phyloP scores from a whole-genome alignment of 2,113 vertebrate genomes.

The Urocitellus parryii region DNA sequence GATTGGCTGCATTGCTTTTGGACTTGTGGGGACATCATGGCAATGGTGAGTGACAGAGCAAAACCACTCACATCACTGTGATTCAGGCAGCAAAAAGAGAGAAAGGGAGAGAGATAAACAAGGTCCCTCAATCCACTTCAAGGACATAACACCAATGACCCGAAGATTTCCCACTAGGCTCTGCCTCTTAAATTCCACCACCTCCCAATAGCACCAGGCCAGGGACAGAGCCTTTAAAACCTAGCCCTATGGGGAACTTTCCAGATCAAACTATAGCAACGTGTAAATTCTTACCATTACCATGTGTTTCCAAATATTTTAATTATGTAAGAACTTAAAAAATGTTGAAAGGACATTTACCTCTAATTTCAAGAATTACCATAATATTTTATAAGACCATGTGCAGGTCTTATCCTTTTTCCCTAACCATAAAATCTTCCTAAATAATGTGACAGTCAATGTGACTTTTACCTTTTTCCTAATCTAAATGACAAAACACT shows the following conservation, averaged over 20 bases:
- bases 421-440: not conserved
- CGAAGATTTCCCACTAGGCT: not conserved
- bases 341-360: not conserved
- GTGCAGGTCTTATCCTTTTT: not conserved
- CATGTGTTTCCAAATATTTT: not conserved
- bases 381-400: not conserved
- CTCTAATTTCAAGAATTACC: not conserved
- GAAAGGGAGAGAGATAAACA: not conserved
- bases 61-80: no score
- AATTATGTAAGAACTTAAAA: constrained; percentile 41
- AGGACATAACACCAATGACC: no score
- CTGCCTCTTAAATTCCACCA: not conserved
- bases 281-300: not conserved
- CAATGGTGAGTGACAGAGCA: no score
- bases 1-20: not conserved
- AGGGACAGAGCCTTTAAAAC: not conserved
- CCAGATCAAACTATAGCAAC: not conserved
- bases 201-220: not conserved
- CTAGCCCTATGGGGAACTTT: not conserved
- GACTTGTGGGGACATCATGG: no score
- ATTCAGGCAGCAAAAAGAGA: not conserved
- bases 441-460: not conserved
- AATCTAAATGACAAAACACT: not conserved
- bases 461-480: not conserved
- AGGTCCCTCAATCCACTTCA: not conserved